Base-by-base conservation (phyloP, 2,113 vertebrate species). In the Delphinus delphis region DNA sequence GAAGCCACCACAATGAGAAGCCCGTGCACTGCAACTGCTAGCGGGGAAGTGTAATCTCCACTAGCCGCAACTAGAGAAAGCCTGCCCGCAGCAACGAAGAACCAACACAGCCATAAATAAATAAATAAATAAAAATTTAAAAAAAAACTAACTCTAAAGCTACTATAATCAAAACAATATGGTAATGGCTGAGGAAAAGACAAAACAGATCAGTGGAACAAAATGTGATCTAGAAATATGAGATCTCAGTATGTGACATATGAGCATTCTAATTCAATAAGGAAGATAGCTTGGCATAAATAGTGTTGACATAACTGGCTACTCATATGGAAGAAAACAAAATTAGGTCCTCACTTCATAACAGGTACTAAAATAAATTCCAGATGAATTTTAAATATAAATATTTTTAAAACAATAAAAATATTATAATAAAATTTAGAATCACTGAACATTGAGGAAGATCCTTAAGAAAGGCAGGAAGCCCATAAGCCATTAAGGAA, bases 301-400 rank as follows among this genome's bases (percentile, higher is more conserved):
- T 26, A 87, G 68, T 53, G 33, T 81, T 91, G 88, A 41, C 33
- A 53, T 74, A 82, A 91, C 58, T 68, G 60, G 11, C 65, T 81
- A 68, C 26, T 76, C 26, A 53, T 28, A 60, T 87, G 58, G 33
- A 82, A 76, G 88, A 74, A 94, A 91, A 74, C 53, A 60, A 87
- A 68, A 82, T 53, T 33, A 91, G 68, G 68, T 17, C 74, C 60
- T 93, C 23, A 20, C 18, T 73, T 93, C 88, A 76, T 12, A 86
- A 81, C 74, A 91, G 82, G 76, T 31, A 76, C 47, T 62, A 67
- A 81, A 87, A 90, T 81, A 80, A 94, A 93, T 90, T 55, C 38
- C 88, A 94, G 67, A 82, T 76, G 14, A 67, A 67, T 91, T 91
- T 67, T 76, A 96, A 90, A 67, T 89, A 79, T 12, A 81, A 67